Evolutionary conservation across 1,140 invertebrate species (phyloP), one percentile per base, ranked within the genome.

Genomic region (Drosophila sulfurigaster): DNA sequence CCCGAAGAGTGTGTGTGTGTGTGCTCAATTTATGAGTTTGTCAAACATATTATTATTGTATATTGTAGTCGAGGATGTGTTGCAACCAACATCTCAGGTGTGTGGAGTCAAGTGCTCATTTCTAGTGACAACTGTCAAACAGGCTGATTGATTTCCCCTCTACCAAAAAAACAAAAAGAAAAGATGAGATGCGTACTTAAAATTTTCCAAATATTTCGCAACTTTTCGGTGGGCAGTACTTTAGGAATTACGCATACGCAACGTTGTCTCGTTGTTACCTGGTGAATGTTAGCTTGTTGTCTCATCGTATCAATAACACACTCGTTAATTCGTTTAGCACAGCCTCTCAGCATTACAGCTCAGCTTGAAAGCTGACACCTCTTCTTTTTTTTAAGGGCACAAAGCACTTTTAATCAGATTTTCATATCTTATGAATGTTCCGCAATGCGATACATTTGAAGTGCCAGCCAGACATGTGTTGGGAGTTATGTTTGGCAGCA

Each of bases 261-360:
- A 5, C 15, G 43, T 70, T 63, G 43, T 43, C 51, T 62, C 43
- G 8, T 3, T 56, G 25, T 15, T 16, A n/a, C 20, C 28, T 0
- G 13, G 48, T 87, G 79, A 82, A 83, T 56, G 16, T 30, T 25
- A 13, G 13, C 4, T 3, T 45, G 43, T 46, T 15, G 25, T 28
- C 35, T 1, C 30, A 57, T 88, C 30, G 60, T 88, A 88, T 88
- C 83, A 80, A 83, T 88, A 75, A 80, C 80, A 64, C 51, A 78
- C 64, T 83, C 85, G 83, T 89, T 88, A 88, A 88, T 88, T 83
- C 71, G 85, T 81, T 89, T 78, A 83, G 43, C 38, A 46, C 38
- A 48, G 28, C 6, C 62, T 43, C 32, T 48, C 62, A 51, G 15
- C 25, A 32, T 65, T 63, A 60, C 7, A 35, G 52, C 51, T 15